Evolutionary conservation across 2,888 invertebrate genomes (phyloP).

Genomic region (Aphelenchoides bicaudatus): DNA sequence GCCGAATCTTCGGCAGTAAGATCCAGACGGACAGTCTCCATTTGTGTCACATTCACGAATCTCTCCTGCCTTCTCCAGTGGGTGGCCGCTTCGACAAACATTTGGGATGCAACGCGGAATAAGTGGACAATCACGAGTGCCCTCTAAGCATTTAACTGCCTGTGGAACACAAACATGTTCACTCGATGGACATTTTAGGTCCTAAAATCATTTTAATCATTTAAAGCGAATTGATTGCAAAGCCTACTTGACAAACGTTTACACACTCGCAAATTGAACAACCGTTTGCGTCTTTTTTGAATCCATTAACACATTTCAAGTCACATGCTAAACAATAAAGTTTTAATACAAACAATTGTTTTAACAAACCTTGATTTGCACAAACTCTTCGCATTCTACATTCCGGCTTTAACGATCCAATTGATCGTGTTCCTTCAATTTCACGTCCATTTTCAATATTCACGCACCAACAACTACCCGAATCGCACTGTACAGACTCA

Average conservation of each 20-base stretch:
- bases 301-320: constrained; percentile 43
- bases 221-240: constrained; percentile 1
- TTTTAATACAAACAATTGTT: too few relatives aligned
- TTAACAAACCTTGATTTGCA: constrained; percentile 13
- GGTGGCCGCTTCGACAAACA: constrained; percentile 42
- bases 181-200: constrained; percentile 40
- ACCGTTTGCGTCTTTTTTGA: constrained; percentile 46
- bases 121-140: constrained; percentile 24
- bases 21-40: constrained; percentile 37
- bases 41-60: constrained; percentile 30
- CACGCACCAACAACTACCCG: constrained; percentile 53
- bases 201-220: constrained; percentile 28
- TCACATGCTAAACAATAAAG: too few relatives aligned
- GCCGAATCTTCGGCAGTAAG: constrained; percentile 42
- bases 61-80: constrained; percentile 32
- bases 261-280: constrained; percentile 51
- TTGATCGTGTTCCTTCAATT: constrained; percentile 44
- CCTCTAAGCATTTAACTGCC: constrained; percentile 38
- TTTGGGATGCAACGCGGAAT: constrained; percentile 53
- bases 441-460: constrained; percentile 44
- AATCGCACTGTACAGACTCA: constrained; percentile 49
- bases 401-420: constrained; percentile 33
- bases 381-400: constrained; percentile 33
- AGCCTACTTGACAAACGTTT: constrained; percentile 45
- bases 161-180: constrained; percentile 45